Base-by-base conservation (phyloP, 2,797 vertebrate species). In the Takifugu rubripes region DNA sequence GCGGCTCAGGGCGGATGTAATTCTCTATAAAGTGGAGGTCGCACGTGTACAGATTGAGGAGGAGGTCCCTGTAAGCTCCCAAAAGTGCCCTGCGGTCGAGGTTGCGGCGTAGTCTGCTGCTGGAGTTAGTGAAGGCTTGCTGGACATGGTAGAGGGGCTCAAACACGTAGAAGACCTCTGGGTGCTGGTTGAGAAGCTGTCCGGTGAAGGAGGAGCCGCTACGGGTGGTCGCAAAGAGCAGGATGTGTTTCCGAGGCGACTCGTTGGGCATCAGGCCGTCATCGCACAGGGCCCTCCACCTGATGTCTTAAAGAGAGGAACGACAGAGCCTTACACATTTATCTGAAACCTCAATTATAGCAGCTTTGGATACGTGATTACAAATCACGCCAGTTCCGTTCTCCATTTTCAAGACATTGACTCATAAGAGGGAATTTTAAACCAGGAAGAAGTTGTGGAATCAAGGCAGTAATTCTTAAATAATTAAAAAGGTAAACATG, bases 131-230 rank as follows among this genome's bases (percentile, higher is more conserved):
- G 71, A 93, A 91, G 42, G 86, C 89, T 72, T 91, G 88, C 70
- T 93, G 90, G 50, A 91, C 88, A 3, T 93, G 92, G 60, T 91
- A 93, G 61, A 93, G 92, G 1, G 92, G 93, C 64, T 94, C 93
- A 46, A 88, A 93, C 61, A 94, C 75, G 2, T 94, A 94, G 77
- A 94, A 94, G 63, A 94, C 72, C 15, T 75, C 83, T 0, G 91
- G 87, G 77, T 94, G 90, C 70, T 94, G 92, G 80, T 92, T 94
- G 65, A 94, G 90, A 40, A 93, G 85, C 73, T 94, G 92, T 5
- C 92, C 93, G 0, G 92, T 89, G 75, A 94, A 94, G 49, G 93
- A 93, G 3, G 92, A 94, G 36, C 92, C 92, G 1, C 92, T 93
- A 47, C 91, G 90, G 0, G 92, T 92, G 60, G 91, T 92, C 51